phyloP scores from a whole-genome alignment of 1,140 invertebrate species.

The Matsumurasca onukii region DNA sequence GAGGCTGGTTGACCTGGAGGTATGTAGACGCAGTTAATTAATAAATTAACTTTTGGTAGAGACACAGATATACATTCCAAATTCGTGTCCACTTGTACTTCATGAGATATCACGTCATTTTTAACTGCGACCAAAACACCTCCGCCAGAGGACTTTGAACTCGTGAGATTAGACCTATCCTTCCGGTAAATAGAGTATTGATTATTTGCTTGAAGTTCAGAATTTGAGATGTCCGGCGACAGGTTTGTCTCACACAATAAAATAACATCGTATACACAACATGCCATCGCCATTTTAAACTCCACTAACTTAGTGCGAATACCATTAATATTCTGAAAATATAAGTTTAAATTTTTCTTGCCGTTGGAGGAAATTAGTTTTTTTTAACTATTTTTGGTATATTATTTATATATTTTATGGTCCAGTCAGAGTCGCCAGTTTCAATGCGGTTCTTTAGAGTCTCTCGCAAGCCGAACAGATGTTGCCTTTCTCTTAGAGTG shows the following conservation, averaged over 20 bases:
- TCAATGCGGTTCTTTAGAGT: neutral
- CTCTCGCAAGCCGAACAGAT: neutral
- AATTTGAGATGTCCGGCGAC: neutral
- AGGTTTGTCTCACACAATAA: neutral
- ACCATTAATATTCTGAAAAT: neutral
- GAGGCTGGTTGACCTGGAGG: too few relatives aligned
- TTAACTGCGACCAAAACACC: neutral
- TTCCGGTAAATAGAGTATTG: neutral
- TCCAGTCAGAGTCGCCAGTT: neutral
- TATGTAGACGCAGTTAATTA: too few relatives aligned
- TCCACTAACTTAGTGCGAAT: neutral
- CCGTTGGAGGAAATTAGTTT: neutral
- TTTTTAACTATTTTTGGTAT: neutral
- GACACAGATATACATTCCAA: neutral
- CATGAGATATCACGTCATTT: neutral
- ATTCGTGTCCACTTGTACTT: neutral
- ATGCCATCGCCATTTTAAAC: neutral
- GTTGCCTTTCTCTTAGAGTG: neutral
- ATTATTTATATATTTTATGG: neutral
- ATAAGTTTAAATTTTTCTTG: neutral
- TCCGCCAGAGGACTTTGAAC: neutral
- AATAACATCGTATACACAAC: neutral
- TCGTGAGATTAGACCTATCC: neutral
- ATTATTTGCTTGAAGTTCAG: neutral
- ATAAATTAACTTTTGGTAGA: too few relatives aligned